Evolutionary conservation across 2,888 invertebrate species (phyloP).

Genomic region (Macropis europaea): DNA sequence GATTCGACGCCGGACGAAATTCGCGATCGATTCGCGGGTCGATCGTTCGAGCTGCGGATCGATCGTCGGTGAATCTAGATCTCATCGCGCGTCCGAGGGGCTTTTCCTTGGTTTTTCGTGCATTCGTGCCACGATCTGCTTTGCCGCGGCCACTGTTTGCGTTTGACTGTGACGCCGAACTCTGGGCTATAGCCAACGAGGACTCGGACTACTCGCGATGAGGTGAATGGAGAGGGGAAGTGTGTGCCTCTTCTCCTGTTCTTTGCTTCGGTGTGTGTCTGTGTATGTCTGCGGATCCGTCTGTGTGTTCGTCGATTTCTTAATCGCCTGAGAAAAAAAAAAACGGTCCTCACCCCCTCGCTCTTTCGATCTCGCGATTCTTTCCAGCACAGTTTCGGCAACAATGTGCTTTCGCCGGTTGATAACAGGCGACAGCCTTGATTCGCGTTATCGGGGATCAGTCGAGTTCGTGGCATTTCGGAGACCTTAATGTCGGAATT

Average conservation of each 20-base stretch:
- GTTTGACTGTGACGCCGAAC: constrained; percentile 68
- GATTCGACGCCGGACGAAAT: neutral
- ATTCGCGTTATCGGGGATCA: too few species aligned
- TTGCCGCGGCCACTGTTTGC: constrained; percentile 62
- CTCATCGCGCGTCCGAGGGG: neutral
- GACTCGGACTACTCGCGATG: constrained; percentile 48
- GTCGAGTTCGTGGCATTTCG: too few species aligned
- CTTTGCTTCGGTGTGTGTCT: constrained; percentile 18
- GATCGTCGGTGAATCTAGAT: constrained; percentile 1
- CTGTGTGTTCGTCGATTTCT: constrained; percentile 38
- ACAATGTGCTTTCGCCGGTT: neutral
- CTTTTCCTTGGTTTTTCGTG: constrained; percentile 48
- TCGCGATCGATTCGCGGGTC: neutral
- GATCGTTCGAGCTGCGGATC: neutral
- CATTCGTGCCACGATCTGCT: constrained; percentile 45
- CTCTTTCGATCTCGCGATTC: neutral
- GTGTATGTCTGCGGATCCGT: neutral
- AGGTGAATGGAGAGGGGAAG: constrained; percentile 66
- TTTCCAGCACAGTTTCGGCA: neutral
- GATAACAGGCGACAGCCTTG: too few species aligned
- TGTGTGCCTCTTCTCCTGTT: constrained; percentile 53
- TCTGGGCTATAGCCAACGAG: constrained; percentile 53
- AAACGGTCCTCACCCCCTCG: neutral
- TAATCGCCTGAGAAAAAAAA: constrained; percentile 37
- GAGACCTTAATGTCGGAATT: too few species aligned